Percentiles rank a stretch among this genome's conserved stretches.
Evolutionary conservation across 2,113 vertebrate genomes (phyloP).

Genomic region (Donacobius atricapilla): DNA sequence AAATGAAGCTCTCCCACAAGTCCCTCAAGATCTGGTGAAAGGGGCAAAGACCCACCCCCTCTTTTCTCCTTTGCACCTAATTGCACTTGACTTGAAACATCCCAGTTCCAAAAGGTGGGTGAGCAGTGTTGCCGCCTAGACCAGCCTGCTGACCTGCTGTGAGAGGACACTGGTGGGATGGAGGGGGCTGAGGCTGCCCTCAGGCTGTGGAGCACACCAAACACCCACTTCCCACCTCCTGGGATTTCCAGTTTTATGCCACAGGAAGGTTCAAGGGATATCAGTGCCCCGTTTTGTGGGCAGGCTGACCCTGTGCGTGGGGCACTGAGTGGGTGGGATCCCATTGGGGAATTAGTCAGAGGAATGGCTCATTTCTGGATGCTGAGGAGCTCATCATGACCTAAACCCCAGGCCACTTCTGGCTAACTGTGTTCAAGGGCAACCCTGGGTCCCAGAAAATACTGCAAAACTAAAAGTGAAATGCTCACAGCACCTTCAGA

Average conservation of each 20-base stretch:
- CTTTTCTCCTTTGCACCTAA: neutral
- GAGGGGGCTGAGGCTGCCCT: neutral
- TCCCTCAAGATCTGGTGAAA: neutral
- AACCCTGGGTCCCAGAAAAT: neutral
- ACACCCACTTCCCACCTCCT: neutral
- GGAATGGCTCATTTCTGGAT: constrained; percentile 1
- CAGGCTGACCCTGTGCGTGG: neutral
- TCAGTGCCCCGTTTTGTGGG: fast-evolving
- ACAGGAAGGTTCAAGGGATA: neutral
- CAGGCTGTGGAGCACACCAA: neutral
- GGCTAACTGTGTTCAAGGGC: neutral
- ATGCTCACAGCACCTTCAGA: neutral
- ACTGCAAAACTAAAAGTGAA: neutral
- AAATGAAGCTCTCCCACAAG: neutral
- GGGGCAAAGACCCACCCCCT: neutral
- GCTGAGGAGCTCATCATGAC: neutral
- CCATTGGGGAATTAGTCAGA: neutral
- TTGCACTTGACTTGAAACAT: neutral
- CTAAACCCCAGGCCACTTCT: neutral
- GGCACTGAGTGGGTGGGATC: neutral
- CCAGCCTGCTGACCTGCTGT: neutral
- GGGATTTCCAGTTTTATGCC: neutral
- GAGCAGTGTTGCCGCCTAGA: fast-evolving
- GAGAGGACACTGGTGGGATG: neutral
- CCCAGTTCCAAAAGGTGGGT: neutral